Conservation (phyloP, 2,113 vertebrate species). For the Microcebus jonahi region DNA sequence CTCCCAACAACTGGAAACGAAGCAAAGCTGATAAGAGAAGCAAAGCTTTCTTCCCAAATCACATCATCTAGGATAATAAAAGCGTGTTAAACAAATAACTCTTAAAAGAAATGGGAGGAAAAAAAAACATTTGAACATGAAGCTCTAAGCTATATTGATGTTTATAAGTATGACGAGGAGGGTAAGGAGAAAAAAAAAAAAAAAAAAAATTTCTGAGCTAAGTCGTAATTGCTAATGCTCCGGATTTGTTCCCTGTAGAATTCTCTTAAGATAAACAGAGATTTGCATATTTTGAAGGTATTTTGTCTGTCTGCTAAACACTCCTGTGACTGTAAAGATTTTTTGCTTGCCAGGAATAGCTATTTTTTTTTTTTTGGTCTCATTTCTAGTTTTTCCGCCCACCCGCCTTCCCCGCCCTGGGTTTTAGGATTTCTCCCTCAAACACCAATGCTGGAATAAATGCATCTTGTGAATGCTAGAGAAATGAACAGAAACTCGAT, state of each 20-base stretch:
- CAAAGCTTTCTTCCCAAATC: slow-evolving; percentile 76
- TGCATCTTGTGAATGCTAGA: background rate
- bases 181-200: background rate
- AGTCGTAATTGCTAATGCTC: slow-evolving; percentile 54
- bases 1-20: slow-evolving; percentile 79
- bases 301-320: slow-evolving; percentile 46
- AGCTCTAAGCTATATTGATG: slow-evolving; percentile 61
- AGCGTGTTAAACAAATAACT: slow-evolving; percentile 74
- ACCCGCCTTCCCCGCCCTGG: background rate
- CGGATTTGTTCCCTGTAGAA: slow-evolving; percentile 56
- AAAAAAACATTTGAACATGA: slow-evolving; percentile 55
- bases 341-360: slow-evolving; percentile 18
- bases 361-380: background rate
- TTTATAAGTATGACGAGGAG: background rate
- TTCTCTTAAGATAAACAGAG: slow-evolving; percentile 48
- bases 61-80: slow-evolving; percentile 82
- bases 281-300: slow-evolving; percentile 67
- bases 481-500: background rate
- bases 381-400: background rate
- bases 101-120: slow-evolving; percentile 51
- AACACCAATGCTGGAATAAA: background rate
- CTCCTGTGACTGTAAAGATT: background rate
- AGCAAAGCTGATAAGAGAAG: slow-evolving; percentile 83
- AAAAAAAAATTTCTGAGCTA: background rate
- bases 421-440: background rate